These are phyloP conservation scores for Condylostylus longicornis DNA, from an alignment of 1,140 invertebrate genomes.

Conservation along the genomic window DNA sequence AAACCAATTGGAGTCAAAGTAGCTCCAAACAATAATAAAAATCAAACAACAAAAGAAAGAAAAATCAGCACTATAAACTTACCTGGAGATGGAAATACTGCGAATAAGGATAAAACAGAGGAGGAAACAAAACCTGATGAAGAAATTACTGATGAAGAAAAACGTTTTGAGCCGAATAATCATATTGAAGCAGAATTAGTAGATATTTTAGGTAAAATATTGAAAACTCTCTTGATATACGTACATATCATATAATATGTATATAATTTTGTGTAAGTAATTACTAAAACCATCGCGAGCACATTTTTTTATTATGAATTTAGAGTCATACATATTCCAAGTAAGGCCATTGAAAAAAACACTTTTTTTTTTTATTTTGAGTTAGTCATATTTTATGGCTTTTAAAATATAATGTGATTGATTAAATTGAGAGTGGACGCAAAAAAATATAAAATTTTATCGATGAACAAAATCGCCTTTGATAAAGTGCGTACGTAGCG, in stretches of 20 bases:
- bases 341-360: too few species aligned
- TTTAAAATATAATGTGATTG: too few species aligned
- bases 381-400: too few species aligned
- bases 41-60: conserved; percentile 12
- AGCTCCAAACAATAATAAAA: conserved; percentile 21
- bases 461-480: too few species aligned
- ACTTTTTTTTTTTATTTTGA: too few species aligned
- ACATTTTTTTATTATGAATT: background rate
- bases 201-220: conserved; percentile 62
- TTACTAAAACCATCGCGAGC: too few species aligned
- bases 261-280: background rate
- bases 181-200: conserved; percentile 82
- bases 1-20: conserved; percentile 11
- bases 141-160: conserved; percentile 50
- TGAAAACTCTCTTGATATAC: too few species aligned
- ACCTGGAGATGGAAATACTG: conserved; percentile 9
- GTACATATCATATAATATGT: background rate
- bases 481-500: too few species aligned
- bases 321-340: too few species aligned
- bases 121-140: conserved; percentile 44
- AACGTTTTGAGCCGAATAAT: conserved; percentile 79
- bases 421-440: too few species aligned
- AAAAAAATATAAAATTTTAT: too few species aligned
- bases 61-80: conserved; percentile 14
- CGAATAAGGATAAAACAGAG: conserved; percentile 12